phyloP scores from a whole-genome alignment of 1,140 invertebrate genomes.

The Nomia melanderi region DNA sequence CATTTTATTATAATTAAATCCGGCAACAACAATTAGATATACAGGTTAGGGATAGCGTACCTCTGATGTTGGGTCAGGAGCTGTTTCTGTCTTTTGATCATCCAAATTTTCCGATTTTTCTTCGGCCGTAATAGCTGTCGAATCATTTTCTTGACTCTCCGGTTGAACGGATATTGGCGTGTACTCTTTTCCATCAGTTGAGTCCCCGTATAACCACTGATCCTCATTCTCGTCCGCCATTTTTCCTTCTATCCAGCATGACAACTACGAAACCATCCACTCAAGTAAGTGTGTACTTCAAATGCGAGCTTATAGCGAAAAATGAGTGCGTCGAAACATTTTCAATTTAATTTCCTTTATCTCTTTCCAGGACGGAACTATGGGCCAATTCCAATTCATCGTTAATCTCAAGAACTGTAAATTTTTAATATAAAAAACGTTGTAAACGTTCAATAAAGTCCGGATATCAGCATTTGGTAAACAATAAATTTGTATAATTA shows the following conservation, averaged over 20 bases:
- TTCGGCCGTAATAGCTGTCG: slow-evolving; percentile 50
- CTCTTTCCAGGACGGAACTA: too few species aligned
- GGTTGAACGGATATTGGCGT: slow-evolving; percentile 59
- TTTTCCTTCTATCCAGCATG: slow-evolving; percentile 61
- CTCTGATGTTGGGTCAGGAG: slow-evolving; percentile 49
- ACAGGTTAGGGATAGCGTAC: slow-evolving; percentile 66
- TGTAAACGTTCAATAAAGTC: too few species aligned
- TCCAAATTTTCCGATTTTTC: slow-evolving; percentile 68
- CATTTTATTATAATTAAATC: background rate
- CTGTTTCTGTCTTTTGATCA: slow-evolving; percentile 58
- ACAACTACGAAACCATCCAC: slow-evolving; percentile 18
- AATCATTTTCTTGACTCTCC: slow-evolving; percentile 73
- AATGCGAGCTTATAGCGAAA: too few species aligned
- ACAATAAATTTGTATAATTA: too few species aligned
- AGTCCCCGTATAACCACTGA: slow-evolving; percentile 88
- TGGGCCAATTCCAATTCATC: too few species aligned
- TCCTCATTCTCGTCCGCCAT: slow-evolving; percentile 89
- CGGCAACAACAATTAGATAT: slow-evolving; percentile 12
- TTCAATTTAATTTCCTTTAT: too few species aligned
- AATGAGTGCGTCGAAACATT: too few species aligned
- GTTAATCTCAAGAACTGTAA: too few species aligned
- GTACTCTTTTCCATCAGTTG: slow-evolving; percentile 73
- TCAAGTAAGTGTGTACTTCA: too few species aligned
- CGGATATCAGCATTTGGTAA: too few species aligned
- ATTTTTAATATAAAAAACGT: too few species aligned